phyloP scores from a whole-genome alignment of 92 coral and sea anemone species.

The Anthopleura xanthogrammica region DNA sequence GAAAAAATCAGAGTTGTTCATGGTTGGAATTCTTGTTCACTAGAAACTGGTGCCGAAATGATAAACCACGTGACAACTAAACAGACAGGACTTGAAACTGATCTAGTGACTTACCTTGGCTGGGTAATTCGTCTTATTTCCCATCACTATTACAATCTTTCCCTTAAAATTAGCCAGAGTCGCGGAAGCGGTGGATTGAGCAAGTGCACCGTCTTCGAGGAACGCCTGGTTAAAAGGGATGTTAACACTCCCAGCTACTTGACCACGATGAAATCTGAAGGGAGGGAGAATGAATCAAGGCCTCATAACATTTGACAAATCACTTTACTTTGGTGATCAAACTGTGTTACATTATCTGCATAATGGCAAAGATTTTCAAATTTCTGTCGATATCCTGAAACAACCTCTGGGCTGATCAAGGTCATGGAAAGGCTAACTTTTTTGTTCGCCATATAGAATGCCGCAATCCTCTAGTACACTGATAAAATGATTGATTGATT shows the following conservation, averaged over 20 bases:
- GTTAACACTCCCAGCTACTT: slow-evolving; percentile 80
- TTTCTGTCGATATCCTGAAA: background rate
- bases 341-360: too few species aligned
- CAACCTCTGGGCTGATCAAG: background rate
- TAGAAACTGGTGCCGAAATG: too few species aligned
- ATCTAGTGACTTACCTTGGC: slow-evolving; percentile 62
- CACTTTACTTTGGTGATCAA: background rate
- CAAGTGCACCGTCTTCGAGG: slow-evolving; percentile 87
- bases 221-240: slow-evolving; percentile 95
- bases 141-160: slow-evolving; percentile 76
- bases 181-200: slow-evolving; percentile 67
- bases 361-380: background rate
- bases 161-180: slow-evolving; percentile 76
- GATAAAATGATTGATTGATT: too few species aligned
- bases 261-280: slow-evolving; percentile 80
- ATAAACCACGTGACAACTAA: too few species aligned
- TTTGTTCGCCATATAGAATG: too few species aligned
- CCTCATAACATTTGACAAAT: background rate
- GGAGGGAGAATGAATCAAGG: slow-evolving; percentile 15
- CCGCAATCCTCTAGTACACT: too few species aligned
- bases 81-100: background rate
- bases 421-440: too few species aligned
- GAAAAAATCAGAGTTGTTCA: too few species aligned
- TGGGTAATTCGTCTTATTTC: slow-evolving; percentile 80
- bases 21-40: too few species aligned